These are phyloP conservation scores for Amphipoea lucens DNA, from an alignment of 2,888 invertebrate genomes.

Conservation along the genomic window DNA sequence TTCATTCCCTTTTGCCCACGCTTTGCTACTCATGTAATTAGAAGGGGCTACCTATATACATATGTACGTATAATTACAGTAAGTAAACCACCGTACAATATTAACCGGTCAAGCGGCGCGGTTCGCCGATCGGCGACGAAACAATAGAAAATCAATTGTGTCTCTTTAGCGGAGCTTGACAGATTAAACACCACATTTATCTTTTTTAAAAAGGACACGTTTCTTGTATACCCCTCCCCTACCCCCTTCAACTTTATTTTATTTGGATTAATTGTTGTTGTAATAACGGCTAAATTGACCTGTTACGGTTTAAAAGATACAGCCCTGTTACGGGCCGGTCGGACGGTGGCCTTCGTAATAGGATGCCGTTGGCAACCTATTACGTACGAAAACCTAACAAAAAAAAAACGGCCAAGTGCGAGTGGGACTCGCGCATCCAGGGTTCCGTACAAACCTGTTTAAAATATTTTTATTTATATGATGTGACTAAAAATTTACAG, in stretches of 20 bases:
- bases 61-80: too few species aligned
- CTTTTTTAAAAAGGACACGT: not conserved
- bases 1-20: conserved; percentile 43
- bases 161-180: too few species aligned
- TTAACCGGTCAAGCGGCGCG: too few species aligned
- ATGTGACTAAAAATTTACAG: too few species aligned
- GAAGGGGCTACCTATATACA: not conserved
- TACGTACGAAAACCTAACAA: not conserved
- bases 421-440: too few species aligned
- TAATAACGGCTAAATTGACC: not conserved
- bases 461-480: too few species aligned
- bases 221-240: not conserved
- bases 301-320: not conserved
- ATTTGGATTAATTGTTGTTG: not conserved
- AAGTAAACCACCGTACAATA: not conserved
- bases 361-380: not conserved
- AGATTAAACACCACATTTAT: too few species aligned
- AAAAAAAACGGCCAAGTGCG: too few species aligned
- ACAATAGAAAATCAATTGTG: too few species aligned
- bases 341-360: not conserved
- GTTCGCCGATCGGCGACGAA: too few species aligned
- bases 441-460: too few species aligned
- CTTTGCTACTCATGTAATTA: conserved; percentile 23
- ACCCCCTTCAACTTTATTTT: not conserved
- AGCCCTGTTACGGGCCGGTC: not conserved